Base-by-base conservation (phyloP, 2,888 invertebrate species). In the Hoplodrina blanda region DNA sequence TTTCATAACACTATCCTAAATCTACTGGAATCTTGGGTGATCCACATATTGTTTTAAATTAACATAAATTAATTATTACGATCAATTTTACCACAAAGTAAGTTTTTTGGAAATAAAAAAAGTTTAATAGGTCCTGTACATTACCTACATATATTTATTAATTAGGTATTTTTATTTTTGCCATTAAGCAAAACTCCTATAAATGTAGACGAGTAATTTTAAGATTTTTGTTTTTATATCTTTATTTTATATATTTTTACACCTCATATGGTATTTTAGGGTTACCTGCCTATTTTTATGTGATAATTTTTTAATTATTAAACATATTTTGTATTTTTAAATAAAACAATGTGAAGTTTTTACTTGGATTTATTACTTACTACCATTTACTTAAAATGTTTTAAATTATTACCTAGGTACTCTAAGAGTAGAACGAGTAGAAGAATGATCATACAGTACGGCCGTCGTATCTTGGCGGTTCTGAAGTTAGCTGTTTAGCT, bases 201-300 rank as follows among this genome's bases (percentile, higher is more conserved):
- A 7, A 73, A 33, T 65, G 5, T 44, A 4, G 10, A 55, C 10
- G n/a, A 20, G 49, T 55, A n/a, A 17, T 7, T 60, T 25, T 0
- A 41, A 17, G n/a, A 20, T 41, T 37, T 37, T 37, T 37, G n/a
- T 30, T 49, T 7, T 63, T 73, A 8, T 57, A 62, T n/a, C n/a
- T n/a, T n/a, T n/a, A n/a, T n/a, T n/a, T n/a, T n/a, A n/a, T n/a
- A 50, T 52, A 53, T 60, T 69, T 37, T 11, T 7, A n/a, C n/a
- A n/a, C n/a, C n/a, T n/a, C n/a, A n/a, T 25, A 56, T 8, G 64
- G 59, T 80, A 25, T 65, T 80, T 63, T 52, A 60, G 62, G 44
- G 44, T 44, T 8, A 37, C 37, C 37, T 44, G 10, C 54, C 55
- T 63, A 65, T 60, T 52, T 50, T 1, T 54, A 63, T 80, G 78